Conservation (phyloP, 1,140 invertebrate genomes). For the Pollicipes pollicipes region DNA sequence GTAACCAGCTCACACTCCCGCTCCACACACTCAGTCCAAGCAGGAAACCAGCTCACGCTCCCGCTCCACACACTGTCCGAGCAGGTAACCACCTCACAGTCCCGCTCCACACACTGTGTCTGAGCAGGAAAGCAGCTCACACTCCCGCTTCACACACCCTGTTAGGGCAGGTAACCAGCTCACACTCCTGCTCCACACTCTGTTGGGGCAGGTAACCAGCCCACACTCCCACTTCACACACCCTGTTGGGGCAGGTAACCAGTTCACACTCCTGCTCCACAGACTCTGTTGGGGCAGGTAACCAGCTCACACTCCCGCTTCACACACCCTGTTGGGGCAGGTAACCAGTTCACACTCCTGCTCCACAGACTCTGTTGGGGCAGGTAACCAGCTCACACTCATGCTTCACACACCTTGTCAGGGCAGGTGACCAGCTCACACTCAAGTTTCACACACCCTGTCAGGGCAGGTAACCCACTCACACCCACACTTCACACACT, state of each 20-base stretch:
- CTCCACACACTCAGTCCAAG: constrained; percentile 62
- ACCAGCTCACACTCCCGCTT: background rate
- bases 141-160: too few species aligned
- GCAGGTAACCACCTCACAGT: too few species aligned
- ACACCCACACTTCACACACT: constrained; percentile 5
- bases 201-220: too few species aligned
- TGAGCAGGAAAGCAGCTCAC: too few species aligned
- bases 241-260: background rate
- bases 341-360: constrained; percentile 27
- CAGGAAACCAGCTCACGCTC: constrained; percentile 41
- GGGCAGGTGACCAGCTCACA: too few species aligned
- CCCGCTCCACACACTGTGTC: too few species aligned
- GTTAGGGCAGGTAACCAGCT: too few species aligned
- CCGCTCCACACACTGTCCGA: background rate
- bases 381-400: constrained; percentile 41
- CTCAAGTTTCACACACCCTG: too few species aligned
- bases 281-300: constrained; percentile 24
- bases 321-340: constrained; percentile 19
- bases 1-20: constrained; percentile 27
- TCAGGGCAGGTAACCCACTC: too few species aligned
- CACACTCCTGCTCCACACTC: too few species aligned
- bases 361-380: constrained; percentile 62
- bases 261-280: background rate
- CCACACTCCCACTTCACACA: too few species aligned
- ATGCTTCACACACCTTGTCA: background rate